Evolutionary conservation across 2,888 invertebrate genomes (phyloP).

Genomic region (Andricus quercusramuli): DNA sequence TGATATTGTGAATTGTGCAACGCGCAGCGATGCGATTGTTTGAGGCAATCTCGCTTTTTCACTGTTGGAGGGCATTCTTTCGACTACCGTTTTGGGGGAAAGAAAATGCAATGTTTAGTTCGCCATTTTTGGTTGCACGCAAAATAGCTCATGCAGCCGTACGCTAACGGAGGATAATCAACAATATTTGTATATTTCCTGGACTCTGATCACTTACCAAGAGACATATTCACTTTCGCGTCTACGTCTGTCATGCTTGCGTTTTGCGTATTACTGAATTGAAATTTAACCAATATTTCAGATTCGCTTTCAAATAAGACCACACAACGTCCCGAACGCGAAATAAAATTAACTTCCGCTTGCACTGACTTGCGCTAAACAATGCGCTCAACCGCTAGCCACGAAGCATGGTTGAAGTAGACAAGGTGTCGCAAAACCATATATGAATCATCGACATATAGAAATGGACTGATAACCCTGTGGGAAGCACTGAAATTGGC

Average conservation of each 20-base stretch:
- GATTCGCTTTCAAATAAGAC: not conserved
- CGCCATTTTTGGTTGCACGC: conserved; percentile 68
- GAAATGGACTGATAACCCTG: too few relatives aligned
- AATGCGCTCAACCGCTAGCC: too few relatives aligned
- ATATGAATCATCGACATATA: too few relatives aligned
- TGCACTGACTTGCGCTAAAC: too few relatives aligned
- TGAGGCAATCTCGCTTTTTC: conserved; percentile 42
- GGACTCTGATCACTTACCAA: conserved; percentile 75
- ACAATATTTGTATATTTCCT: conserved; percentile 62
- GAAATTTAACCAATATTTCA: not conserved
- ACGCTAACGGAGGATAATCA: conserved; percentile 70
- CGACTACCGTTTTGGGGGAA: not conserved
- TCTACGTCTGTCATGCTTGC: conserved; percentile 75
- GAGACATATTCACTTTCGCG: conserved; percentile 78
- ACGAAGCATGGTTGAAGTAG: too few relatives aligned
- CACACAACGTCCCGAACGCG: too few relatives aligned
- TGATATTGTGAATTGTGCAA: not conserved
- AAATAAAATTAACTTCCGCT: too few relatives aligned
- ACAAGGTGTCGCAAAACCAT: too few relatives aligned
- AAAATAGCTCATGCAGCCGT: conserved; percentile 66
- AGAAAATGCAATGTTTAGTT: conserved; percentile 46
- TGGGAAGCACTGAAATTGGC: too few relatives aligned
- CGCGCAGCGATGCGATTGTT: conserved; percentile 36
- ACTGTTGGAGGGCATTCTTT: conserved; percentile 54
- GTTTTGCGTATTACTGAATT: not conserved